Conservation (phyloP, 2,113 vertebrate species). For the Elaphurus davidianus region DNA sequence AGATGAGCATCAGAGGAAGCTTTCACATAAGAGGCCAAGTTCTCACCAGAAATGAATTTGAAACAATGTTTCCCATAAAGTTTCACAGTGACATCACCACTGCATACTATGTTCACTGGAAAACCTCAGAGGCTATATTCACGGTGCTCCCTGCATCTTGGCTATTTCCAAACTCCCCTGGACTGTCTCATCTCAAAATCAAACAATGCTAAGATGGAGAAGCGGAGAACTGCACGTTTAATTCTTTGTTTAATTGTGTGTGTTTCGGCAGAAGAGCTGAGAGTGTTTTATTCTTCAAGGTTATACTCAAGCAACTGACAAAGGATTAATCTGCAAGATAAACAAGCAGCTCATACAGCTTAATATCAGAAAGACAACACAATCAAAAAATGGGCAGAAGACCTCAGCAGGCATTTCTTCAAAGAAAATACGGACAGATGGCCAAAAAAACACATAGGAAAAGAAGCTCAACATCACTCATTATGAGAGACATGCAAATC, state of each 20-base stretch:
- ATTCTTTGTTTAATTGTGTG: accelerated
- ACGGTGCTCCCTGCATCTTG: accelerated
- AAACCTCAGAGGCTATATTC: neutral
- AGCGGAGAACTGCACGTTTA: neutral
- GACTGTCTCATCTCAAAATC: neutral
- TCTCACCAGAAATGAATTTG: neutral
- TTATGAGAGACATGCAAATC: neutral
- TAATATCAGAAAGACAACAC: neutral
- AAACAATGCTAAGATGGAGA: neutral
- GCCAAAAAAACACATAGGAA: neutral
- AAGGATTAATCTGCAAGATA: neutral
- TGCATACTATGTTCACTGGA: neutral
- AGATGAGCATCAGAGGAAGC: accelerated
- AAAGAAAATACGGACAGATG: neutral
- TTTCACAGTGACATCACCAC: accelerated
- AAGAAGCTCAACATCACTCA: neutral
- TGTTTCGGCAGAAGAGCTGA: neutral
- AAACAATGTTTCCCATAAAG: accelerated
- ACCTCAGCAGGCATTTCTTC: neutral
- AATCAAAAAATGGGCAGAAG: neutral
- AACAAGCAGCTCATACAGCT: neutral
- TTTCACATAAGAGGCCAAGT: neutral
- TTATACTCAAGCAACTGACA: neutral
- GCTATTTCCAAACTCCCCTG: neutral
- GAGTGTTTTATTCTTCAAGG: neutral